phyloP scores from a whole-genome alignment of 2,888 invertebrate genomes.

The Neoscelio sp. region DNA sequence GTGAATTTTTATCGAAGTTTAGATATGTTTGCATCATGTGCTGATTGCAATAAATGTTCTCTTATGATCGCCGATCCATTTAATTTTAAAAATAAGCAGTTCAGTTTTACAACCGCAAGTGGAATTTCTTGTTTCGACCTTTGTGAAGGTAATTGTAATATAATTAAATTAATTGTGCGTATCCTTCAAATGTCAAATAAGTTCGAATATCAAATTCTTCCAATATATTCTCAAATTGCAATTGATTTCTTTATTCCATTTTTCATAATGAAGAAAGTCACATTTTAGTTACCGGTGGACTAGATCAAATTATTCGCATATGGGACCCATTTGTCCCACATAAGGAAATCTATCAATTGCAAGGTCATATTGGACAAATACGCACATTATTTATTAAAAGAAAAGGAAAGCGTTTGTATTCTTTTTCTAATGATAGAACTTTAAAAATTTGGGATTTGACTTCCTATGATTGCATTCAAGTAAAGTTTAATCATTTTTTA shows the following conservation, averaged over 20 bases:
- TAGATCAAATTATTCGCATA: constrained; percentile 89
- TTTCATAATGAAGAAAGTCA: constrained; percentile 83
- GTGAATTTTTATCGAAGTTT: constrained; percentile 88
- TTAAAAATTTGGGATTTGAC: constrained; percentile 92
- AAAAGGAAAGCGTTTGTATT: constrained; percentile 87
- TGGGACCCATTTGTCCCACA: constrained; percentile 93
- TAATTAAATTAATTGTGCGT: too few species aligned
- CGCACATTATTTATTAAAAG: constrained; percentile 88
- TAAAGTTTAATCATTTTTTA: constrained; percentile 70
- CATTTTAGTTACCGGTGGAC: constrained; percentile 86
- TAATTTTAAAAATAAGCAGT: constrained; percentile 84
- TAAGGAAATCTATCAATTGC: constrained; percentile 86
- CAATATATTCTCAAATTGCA: too few species aligned
- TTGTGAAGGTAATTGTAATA: constrained; percentile 74
- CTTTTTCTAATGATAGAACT: constrained; percentile 88
- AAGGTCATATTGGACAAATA: constrained; percentile 89
- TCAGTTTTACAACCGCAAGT: constrained; percentile 85
- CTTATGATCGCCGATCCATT: constrained; percentile 86
- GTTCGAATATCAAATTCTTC: too few species aligned
- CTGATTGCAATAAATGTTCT: constrained; percentile 85
- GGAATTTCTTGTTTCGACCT: constrained; percentile 78
- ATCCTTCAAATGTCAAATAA: too few species aligned
- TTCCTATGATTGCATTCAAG: constrained; percentile 88
- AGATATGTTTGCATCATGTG: constrained; percentile 88
- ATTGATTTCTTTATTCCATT: neutral